Evolutionary conservation across 2,888 invertebrate genomes (phyloP), one percentile per base, ranked within the genome.

Genomic region (Acronicta alni): DNA sequence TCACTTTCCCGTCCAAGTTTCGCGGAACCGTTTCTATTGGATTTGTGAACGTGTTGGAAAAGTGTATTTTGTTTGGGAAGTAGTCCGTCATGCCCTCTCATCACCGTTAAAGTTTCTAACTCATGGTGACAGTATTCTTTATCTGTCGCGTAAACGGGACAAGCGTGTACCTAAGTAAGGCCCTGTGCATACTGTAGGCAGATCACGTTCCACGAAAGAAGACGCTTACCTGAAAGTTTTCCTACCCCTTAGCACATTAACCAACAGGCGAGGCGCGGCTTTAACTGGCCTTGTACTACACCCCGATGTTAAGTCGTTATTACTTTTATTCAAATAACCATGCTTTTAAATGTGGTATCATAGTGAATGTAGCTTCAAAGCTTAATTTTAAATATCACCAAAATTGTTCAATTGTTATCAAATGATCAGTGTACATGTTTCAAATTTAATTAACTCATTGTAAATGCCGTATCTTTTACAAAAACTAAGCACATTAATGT

Each of bases 161-260:
- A 49, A 65, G 65, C 69, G 58, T 57, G 60, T 73, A 67, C 57
- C 70, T 57, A 67, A 72, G 71, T 60, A 67, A 79, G 79, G 77
- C 72, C 61, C 49, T 48, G 70, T 68, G 63, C 73, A 80, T 84
- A 82, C 75, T 75, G 86, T 84, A 93, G 83, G 88, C 93, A 54
- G 86, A 81, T 91, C 93, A 93, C 93, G 93, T 93, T 67, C 79
- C 79, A 74, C 82, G 81, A 87, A 87, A 89, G 92, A 91, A 92
- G 91, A 89, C 91, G 93, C 92, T 92, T 91, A 93, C 93, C 92
- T 92, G 92, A 91, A 92, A 92, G 88, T 92, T 91, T 92, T 89
- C 88, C 82, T 90, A 89, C 89, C 91, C 89, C 90, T 92, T 91
- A 90, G 89, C 92, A 89, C 93, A 92, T 93, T 93, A 93, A 90